phyloP scores from a whole-genome alignment of 92 coral and sea anemone genomes.

The Ricordea florida region DNA sequence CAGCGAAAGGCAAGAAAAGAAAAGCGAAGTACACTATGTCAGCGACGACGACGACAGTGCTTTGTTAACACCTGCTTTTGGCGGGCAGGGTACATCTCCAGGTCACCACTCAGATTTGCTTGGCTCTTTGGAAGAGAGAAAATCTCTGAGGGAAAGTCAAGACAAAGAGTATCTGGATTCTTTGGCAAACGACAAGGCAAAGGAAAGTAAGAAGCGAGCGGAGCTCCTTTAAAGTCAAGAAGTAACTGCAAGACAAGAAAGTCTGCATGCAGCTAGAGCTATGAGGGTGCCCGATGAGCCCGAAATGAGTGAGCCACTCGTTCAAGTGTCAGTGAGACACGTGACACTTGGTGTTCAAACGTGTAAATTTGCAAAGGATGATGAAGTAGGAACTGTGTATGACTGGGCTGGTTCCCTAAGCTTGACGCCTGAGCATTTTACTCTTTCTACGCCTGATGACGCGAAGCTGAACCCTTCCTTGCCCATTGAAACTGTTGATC shows the following conservation, averaged over 20 bases:
- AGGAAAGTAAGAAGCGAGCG: neutral
- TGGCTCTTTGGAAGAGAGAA: conserved; percentile 28
- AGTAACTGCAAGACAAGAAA: conserved; percentile 6
- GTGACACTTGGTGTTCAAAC: conserved; percentile 5
- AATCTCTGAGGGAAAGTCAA: neutral
- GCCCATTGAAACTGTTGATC: conserved; percentile 2
- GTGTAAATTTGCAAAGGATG: neutral
- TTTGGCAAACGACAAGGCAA: conserved; percentile 7
- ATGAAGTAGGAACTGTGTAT: conserved; percentile 10
- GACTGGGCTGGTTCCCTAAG: conserved; percentile 32
- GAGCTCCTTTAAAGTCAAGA: conserved; percentile 8
- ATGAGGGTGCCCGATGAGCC: conserved; percentile 18
- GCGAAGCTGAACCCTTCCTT: neutral
- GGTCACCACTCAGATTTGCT: neutral
- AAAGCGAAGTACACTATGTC: neutral
- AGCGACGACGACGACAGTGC: neutral
- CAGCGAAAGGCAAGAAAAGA: too few species aligned
- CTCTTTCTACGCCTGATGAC: conserved; percentile 2
- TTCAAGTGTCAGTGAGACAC: conserved; percentile 10
- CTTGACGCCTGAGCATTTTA: conserved; percentile 13
- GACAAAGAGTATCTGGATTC: conserved; percentile 9
- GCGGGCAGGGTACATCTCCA: neutral
- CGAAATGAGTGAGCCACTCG: neutral
- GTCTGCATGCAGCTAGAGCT: conserved; percentile 5
- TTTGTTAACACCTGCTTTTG: neutral